Evolutionary conservation across 1,140 invertebrate species (phyloP).

Genomic region (Hyles euphorbiae): DNA sequence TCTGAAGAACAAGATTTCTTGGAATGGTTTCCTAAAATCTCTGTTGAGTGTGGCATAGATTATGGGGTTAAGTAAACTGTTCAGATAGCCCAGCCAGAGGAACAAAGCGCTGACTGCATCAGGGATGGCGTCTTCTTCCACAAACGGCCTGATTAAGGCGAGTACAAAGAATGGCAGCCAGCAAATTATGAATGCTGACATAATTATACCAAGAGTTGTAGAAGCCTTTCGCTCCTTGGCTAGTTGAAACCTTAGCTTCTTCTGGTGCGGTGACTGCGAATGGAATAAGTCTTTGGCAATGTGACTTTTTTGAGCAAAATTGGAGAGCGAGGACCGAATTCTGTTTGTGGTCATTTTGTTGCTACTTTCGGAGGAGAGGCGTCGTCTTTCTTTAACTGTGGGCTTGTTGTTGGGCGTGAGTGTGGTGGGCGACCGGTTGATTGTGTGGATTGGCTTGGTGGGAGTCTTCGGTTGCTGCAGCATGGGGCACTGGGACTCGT

Average conservation of each 20-base stretch:
- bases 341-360: constrained; percentile 60
- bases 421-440: constrained; percentile 55
- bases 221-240: constrained; percentile 95
- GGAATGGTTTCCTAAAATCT: constrained; percentile 95
- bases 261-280: constrained; percentile 78
- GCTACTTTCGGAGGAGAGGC: constrained; percentile 54
- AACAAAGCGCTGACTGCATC: constrained; percentile 85
- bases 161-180: constrained; percentile 98
- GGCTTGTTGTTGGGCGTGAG: constrained; percentile 50
- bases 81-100: constrained; percentile 95
- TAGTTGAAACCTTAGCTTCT: constrained; percentile 86
- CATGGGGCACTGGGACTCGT: constrained; percentile 86
- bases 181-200: constrained; percentile 97
- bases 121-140: constrained; percentile 81
- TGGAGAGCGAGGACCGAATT: constrained; percentile 67
- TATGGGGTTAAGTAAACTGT: constrained; percentile 94
- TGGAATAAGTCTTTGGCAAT: constrained; percentile 67
- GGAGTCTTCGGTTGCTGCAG: constrained; percentile 71
- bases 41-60: constrained; percentile 95
- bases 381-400: constrained; percentile 46
- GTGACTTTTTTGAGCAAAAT: constrained; percentile 71
- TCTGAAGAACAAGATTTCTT: constrained; percentile 91
- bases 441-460: constrained; percentile 64
- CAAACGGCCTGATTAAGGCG: constrained; percentile 90
- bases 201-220: constrained; percentile 97